These are phyloP conservation scores for Drosophila neonasuta DNA, from an alignment of 2,888 invertebrate genomes.

Conservation along the genomic window DNA sequence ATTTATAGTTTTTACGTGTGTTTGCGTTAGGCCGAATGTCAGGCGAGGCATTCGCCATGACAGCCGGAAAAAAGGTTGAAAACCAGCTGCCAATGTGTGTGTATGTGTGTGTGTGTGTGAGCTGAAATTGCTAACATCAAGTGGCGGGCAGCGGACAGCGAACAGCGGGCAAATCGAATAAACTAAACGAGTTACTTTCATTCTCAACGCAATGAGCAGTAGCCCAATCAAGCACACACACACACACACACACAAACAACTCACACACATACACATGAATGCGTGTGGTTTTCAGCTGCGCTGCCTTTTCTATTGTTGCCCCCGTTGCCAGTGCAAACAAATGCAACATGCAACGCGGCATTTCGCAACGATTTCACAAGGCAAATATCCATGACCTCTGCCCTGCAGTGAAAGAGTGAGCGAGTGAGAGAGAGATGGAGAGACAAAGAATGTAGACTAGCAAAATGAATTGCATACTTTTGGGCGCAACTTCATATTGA, in stretches of 20 bases:
- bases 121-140: constrained; percentile 20
- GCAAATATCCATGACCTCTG: constrained; percentile 44
- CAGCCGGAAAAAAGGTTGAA: constrained; percentile 44
- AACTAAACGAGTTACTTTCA: constrained; percentile 73
- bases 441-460: not conserved
- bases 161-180: constrained; percentile 65
- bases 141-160: constrained; percentile 10
- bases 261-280: constrained; percentile 30
- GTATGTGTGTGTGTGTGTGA: not conserved
- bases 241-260: constrained; percentile 33
- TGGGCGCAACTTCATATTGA: constrained; percentile 21
- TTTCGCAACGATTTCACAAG: constrained; percentile 61
- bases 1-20: constrained; percentile 70
- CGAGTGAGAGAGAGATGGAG: not conserved
- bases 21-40: constrained; percentile 36
- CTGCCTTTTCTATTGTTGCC: constrained; percentile 10
- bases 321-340: constrained; percentile 50
- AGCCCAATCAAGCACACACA: constrained; percentile 49
- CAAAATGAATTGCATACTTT: constrained; percentile 63
- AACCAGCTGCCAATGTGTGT: constrained; percentile 8
- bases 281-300: constrained; percentile 12
- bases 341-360: constrained; percentile 47
- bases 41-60: constrained; percentile 26
- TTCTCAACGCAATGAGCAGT: constrained; percentile 36
- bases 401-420: too few relatives aligned